These are phyloP conservation scores for Drosophila melanica DNA, from an alignment of 1,140 invertebrate genomes.

Conservation along the genomic window DNA sequence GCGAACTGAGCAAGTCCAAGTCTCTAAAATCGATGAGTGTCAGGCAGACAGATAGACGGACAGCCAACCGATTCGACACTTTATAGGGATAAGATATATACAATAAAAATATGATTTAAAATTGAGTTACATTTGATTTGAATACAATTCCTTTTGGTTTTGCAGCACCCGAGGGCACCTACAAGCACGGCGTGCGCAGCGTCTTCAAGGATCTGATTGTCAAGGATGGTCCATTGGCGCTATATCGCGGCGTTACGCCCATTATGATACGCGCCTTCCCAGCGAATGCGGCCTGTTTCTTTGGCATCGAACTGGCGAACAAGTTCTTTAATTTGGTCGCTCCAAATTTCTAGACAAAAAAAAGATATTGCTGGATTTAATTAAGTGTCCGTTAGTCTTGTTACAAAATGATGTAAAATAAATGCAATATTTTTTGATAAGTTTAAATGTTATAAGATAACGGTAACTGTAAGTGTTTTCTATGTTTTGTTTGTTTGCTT, in stretches of 20 bases:
- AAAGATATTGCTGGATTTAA: slow-evolving; percentile 18
- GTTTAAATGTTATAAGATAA: neutral
- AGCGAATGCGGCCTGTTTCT: slow-evolving; percentile 96
- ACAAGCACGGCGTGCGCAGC: slow-evolving; percentile 93
- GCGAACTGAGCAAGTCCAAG: no score
- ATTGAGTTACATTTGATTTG: neutral
- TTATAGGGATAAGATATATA: no score
- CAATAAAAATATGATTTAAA: neutral
- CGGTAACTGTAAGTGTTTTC: neutral
- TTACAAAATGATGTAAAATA: slow-evolving; percentile 37
- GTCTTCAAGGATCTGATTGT: slow-evolving; percentile 92
- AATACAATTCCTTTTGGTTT: neutral
- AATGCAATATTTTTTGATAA: slow-evolving; percentile 29
- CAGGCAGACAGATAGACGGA: no score
- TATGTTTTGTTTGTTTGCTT: no score
- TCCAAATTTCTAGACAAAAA: slow-evolving; percentile 51
- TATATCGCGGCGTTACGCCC: slow-evolving; percentile 94
- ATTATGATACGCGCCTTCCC: slow-evolving; percentile 96
- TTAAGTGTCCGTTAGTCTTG: slow-evolving; percentile 10
- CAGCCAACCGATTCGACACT: no score
- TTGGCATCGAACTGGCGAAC: slow-evolving; percentile 85
- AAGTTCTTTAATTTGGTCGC: slow-evolving; percentile 63
- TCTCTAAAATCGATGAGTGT: no score
- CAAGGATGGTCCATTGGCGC: slow-evolving; percentile 91
- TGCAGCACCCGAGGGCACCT: slow-evolving; percentile 93